Evolutionary conservation across 2,113 vertebrate species (phyloP).

Genomic region (Bothrops jararaca): DNA sequence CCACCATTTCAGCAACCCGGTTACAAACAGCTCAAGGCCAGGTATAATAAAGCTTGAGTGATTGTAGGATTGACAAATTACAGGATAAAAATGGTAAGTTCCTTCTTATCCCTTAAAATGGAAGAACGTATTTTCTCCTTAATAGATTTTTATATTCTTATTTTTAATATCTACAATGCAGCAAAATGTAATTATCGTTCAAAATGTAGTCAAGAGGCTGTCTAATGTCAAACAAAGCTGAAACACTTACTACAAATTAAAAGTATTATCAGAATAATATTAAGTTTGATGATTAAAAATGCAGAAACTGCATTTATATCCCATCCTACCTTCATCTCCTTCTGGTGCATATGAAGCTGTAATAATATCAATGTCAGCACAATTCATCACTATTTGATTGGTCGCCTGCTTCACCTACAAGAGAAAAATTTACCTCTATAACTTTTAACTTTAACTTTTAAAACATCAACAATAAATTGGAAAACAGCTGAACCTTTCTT

Average conservation of each 20-base stretch:
- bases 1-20: not conserved
- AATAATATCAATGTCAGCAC: slow-evolving; percentile 98
- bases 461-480: not conserved
- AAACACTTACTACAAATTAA: not conserved
- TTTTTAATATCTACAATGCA: not conserved
- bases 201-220: accelerated
- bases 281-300: not conserved
- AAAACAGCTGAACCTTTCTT: accelerated
- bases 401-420: slow-evolving; percentile 91
- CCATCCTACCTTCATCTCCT: slow-evolving; percentile 88
- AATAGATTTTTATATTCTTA: not conserved
- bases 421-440: slow-evolving; percentile 25
- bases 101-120: not conserved
- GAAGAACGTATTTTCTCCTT: not conserved
- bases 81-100: not conserved
- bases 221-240: not conserved
- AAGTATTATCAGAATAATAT: not conserved
- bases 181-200: not conserved
- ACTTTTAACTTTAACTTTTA: not conserved
- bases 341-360: slow-evolving; percentile 91
- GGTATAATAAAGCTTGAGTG: not conserved
- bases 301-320: not conserved
- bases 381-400: slow-evolving; percentile 99
- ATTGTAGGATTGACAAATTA: not conserved
- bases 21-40: not conserved